phyloP scores from a whole-genome alignment of 2,797 vertebrate species.

The Botia kubotai region DNA sequence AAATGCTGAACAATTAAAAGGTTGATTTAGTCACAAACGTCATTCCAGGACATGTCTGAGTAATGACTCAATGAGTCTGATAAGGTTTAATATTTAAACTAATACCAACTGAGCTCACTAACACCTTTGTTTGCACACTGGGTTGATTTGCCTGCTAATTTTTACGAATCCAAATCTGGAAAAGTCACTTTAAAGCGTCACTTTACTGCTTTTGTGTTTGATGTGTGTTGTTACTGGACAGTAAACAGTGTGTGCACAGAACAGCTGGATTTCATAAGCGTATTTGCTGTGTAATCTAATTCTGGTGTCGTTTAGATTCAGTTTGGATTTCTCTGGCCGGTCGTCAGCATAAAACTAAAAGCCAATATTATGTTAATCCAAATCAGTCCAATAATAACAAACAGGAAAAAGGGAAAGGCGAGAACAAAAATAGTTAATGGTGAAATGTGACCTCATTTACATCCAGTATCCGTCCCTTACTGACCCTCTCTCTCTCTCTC shows the following conservation, averaged over 20 bases:
- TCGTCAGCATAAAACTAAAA: constrained; percentile 2
- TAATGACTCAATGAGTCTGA: too few species aligned
- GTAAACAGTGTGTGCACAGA: not conserved
- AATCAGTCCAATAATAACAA: not conserved
- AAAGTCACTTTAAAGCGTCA: not conserved
- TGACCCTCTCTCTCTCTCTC: not conserved
- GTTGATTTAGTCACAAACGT: too few species aligned
- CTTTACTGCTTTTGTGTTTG: not conserved
- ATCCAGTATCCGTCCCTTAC: not conserved
- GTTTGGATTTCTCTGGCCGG: not conserved
- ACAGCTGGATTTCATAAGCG: constrained; percentile 13
- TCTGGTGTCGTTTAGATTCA: not conserved
- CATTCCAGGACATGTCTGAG: too few species aligned
- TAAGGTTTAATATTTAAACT: too few species aligned
- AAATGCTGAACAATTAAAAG: too few species aligned
- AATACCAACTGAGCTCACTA: too few species aligned
- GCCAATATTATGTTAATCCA: constrained; percentile 2
- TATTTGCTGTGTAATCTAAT: constrained; percentile 25
- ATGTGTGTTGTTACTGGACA: not conserved
- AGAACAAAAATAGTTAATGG: not conserved
- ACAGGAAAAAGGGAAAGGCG: not conserved
- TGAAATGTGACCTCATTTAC: not conserved
- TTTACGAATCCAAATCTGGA: not conserved
- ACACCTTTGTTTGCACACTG: too few species aligned
- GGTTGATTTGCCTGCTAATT: too few species aligned